A percentile compares a stretch with the other conserved stretches of the same genome.
Evolutionary conservation across 2,888 invertebrate genomes (phyloP).

Genomic region (Drosophila stalkeri): DNA sequence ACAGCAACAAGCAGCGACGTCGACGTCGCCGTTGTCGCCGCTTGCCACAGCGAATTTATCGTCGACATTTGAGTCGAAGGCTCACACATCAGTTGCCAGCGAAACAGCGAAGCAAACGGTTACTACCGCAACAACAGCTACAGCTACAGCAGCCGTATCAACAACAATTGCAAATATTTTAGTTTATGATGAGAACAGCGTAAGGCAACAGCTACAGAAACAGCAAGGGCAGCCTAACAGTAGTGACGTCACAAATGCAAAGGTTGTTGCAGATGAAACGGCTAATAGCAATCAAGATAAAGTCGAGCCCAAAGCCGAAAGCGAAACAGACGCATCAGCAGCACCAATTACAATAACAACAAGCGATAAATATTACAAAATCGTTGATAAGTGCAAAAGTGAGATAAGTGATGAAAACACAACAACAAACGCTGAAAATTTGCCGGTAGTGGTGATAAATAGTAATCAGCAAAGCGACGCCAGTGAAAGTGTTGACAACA

Average conservation of each 20-base stretch:
- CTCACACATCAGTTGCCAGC: slow-evolving; percentile 84
- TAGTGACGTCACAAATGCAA: slow-evolving; percentile 47
- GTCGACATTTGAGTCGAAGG: slow-evolving; percentile 79
- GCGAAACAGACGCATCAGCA: slow-evolving; percentile 38
- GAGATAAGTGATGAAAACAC: slow-evolving; percentile 57
- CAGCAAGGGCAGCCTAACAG: slow-evolving; percentile 10
- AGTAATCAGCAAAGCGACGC: slow-evolving; percentile 60
- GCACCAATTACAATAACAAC: slow-evolving; percentile 22
- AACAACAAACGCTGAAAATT: slow-evolving; percentile 51
- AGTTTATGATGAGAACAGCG: slow-evolving; percentile 41
- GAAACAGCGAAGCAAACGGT: slow-evolving; percentile 84
- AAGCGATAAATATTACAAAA: slow-evolving; percentile 67
- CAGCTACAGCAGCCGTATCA: slow-evolving; percentile 43
- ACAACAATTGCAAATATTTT: slow-evolving; percentile 34
- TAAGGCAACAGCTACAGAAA: slow-evolving; percentile 20
- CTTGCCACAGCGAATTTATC: slow-evolving; percentile 74
- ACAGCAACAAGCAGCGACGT: slow-evolving; percentile 50
- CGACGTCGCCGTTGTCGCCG: slow-evolving; percentile 52
- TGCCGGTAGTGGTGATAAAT: slow-evolving; percentile 73
- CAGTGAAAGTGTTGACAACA: slow-evolving; percentile 75
- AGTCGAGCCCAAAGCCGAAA: slow-evolving; percentile 54
- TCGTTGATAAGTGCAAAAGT: slow-evolving; percentile 69
- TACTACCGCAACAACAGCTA: slow-evolving; percentile 46
- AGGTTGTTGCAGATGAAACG: slow-evolving; percentile 42
- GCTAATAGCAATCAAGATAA: slow-evolving; percentile 45